Base-by-base conservation (phyloP, 2,888 invertebrate species). In the Theodoxus fluviatilis region DNA sequence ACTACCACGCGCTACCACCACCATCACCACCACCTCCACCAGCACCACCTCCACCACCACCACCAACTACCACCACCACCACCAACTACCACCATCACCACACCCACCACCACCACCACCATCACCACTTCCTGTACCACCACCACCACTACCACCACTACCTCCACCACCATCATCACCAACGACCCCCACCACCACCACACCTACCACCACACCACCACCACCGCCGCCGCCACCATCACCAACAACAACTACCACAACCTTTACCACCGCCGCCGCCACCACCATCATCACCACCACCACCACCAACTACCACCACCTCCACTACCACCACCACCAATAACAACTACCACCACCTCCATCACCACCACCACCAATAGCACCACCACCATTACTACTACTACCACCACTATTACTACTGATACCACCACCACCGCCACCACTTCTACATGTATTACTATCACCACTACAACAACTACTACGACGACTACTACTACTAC, bases 21-120 rank as follows among this genome's bases (percentile, higher is more conserved):
- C 57, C 18, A 47, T 64, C 28, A 67, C 70, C 25, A 22, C 67
- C 1, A 67, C 73, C 12, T 67, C 55, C n/a, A 37, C 68, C 1
- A 64, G 69, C 2, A 69, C 73, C 12, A 57, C 63, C 38, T 35
- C 70, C 18, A 68, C 67, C 18, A 72, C 70, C 4, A 49, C 73
- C 7, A 70, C 66, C 61, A 7, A 28, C 33, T 15, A 15, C 7
- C 43, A 43, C 7, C 43, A 43, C 7, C 43, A 15, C 43, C 15
- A 43, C 43, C 43, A 31, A 35, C 67, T 18, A 9, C 49, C 15
- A 25, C 61, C 18, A 12, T 59, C 4, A 33, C 68, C 25, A 68
- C 47, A 0, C 31, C 68, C 9, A 64, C 47, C 0, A 57, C 65
- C 0, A 65, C 35, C 3, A 18, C 64, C 3, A 25, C 64, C 1